Evolutionary conservation across 2,113 vertebrate species (phyloP), one percentile per base, ranked within the genome.

Genomic region (Condylura cristata): DNA sequence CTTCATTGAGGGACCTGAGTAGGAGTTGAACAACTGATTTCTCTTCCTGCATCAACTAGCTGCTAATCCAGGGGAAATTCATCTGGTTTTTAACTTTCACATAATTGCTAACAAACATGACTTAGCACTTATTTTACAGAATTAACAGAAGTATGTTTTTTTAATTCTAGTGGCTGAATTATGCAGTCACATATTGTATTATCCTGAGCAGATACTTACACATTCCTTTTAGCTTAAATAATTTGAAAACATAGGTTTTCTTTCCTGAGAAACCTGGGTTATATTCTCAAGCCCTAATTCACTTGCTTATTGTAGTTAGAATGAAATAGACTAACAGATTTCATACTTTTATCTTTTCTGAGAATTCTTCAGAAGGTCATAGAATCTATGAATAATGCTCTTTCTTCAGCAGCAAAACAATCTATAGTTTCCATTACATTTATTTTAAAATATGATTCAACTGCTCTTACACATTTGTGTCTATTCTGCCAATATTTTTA

Each of bases 401-500:
- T 88, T 68, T 34, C 30, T 88, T 68, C 12, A 4, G 6, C 93
- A 51, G 5, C 8, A 80, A 89, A 41, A 11, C 2, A 46, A 94
- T 8, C 65, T 28, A 66, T 53, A 26, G 39, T 60, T 28, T 28
- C 66, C 37, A 46, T 72, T 80, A 39, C 60, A 61, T 30, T 28
- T 61, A 61, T 61, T 32, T 44, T 93, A 72, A 75, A 75, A 20
- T 60, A 41, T 72, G 26, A 72, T 30, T 82, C 18, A 79, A 18
- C 6, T 82, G 10, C 24, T 91, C 44, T 68, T 68, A 65, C 68
- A 16, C 88, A 88, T 11, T 76, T 30, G 30, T 34, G 53, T 53
- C 1, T 90, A 61, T 94, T 92, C 79, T 46, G 90, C 74, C 78
- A 56, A 68, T 76, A 96, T 81, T 91, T 96, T 87, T 30, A 78